Evolutionary conservation across 2,888 invertebrate genomes (phyloP), one percentile per base, ranked within the genome.

Genomic region (Litoditis marina): DNA sequence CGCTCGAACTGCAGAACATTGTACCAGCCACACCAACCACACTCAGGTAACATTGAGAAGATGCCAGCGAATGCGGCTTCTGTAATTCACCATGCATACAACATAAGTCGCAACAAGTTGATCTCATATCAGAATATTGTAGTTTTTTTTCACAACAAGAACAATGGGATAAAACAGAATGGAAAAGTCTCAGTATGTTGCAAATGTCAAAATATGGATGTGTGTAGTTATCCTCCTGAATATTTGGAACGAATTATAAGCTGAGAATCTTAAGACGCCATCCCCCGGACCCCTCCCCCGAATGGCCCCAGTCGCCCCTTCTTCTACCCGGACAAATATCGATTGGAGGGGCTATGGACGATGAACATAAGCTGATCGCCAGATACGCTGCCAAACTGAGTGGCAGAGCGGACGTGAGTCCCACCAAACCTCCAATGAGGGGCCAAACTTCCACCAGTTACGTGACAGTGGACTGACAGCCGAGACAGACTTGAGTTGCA

Each of bases 311-410:
- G 22, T 72, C 73, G 3, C 76, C 76, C 7, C 42, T 74, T 5
- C 65, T 82, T 7, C 65, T 82, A 13, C 81, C 81, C 4, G 79
- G 81, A 16, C 78, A 79, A 44, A 73, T 78, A 31, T 77, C 80
- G 5, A 72, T 71, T 39, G 76, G 71, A 3, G 78, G 75, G 25
- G 67, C 70, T 11, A 73, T 76, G 44, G 81, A 82, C 62, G 82
- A 82, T 63, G 82, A 82, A 63, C 82, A 82, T 84, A 88, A 94
- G 66, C 88, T 98, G 68, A 98, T 98, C 83, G 95, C 95, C 49
- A 87, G 94, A 80, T 98, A 98, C 85, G 94, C 96, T 2, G 94
- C 94, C 8, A 88, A 94, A 76, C 86, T 98, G 64, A 94, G 95
- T 11, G 94, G 94, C 79, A 56, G 82, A 27, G 78, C 81, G 7